A percentile compares a stretch with the other conserved stretches of the same genome.
Conservation (phyloP, 1,140 invertebrate genomes). For the Triops cancriformis region DNA sequence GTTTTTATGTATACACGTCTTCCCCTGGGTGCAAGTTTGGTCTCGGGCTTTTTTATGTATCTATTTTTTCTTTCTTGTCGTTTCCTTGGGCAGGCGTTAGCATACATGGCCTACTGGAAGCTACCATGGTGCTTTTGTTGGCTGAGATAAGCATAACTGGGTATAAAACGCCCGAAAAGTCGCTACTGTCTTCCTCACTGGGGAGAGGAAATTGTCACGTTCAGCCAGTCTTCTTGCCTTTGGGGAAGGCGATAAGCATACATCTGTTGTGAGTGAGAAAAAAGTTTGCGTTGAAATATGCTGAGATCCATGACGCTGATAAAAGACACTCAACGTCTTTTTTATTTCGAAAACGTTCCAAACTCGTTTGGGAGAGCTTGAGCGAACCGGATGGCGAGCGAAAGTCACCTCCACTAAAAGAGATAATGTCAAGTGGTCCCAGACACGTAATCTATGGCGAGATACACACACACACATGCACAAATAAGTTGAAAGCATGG, state of each 20-base stretch:
- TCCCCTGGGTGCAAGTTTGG: too few species aligned
- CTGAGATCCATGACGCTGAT: not conserved
- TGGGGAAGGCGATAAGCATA: not conserved
- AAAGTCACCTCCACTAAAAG: not conserved
- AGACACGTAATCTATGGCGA: not conserved
- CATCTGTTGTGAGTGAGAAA: not conserved
- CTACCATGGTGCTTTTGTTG: not conserved
- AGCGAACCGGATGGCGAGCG: not conserved
- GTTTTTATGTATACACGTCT: too few species aligned
- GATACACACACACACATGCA: not conserved
- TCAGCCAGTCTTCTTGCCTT: not conserved
- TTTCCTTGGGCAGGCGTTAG: not conserved
- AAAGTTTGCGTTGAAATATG: slow-evolving; percentile 1
- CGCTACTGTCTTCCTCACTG: not conserved
- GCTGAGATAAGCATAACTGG: not conserved
- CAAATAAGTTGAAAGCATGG: not conserved
- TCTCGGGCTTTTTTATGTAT: not conserved
- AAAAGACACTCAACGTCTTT: not conserved
- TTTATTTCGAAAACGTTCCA: not conserved
- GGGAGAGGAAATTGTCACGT: slow-evolving; percentile 2
- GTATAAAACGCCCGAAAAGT: not conserved
- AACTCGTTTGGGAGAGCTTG: not conserved
- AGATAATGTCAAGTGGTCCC: not conserved
- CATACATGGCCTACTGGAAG: not conserved
- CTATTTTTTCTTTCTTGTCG: not conserved